These are phyloP conservation scores for Corticium candelabrum DNA, from an alignment of 37 sponge, comb jelly and placozoan genomes.

Conservation along the genomic window DNA sequence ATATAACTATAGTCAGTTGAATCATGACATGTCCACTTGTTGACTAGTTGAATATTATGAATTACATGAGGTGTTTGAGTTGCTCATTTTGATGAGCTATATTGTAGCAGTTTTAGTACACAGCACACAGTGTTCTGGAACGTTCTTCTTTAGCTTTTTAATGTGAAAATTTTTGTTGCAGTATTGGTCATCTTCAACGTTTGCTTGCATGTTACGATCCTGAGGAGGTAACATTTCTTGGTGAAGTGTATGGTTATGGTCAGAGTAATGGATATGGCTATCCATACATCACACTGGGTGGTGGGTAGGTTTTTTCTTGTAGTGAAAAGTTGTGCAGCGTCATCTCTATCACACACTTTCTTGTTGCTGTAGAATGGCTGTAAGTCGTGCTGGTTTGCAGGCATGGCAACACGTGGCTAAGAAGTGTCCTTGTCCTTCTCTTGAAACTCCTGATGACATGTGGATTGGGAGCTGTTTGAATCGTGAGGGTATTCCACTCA, in stretches of 20 bases:
- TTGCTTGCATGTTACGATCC: constrained; percentile 57
- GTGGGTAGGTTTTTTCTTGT: too few relatives aligned
- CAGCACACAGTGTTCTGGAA: not conserved
- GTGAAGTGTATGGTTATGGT: constrained; percentile 71
- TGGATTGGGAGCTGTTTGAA: not conserved
- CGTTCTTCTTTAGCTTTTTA: not conserved
- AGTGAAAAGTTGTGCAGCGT: constrained; percentile 13
- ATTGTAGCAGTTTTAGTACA: not conserved
- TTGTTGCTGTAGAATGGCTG: not conserved
- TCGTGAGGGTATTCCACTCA: not conserved
- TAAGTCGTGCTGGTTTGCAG: not conserved
- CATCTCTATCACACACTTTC: not conserved
- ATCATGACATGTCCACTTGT: too few relatives aligned
- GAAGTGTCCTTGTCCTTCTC: not conserved
- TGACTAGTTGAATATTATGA: too few relatives aligned
- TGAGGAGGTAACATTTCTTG: constrained; percentile 28
- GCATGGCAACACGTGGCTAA: not conserved
- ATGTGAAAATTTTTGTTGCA: constrained; percentile 1
- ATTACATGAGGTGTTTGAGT: too few relatives aligned
- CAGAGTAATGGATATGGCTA: constrained; percentile 28
- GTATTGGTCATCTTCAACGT: constrained; percentile 42
- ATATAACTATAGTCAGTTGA: too few relatives aligned
- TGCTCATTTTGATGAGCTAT: too few relatives aligned
- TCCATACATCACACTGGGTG: constrained; percentile 68
- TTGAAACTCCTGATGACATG: constrained; percentile 7